phyloP scores from a whole-genome alignment of 2,113 vertebrate genomes.

The Nannobrachium achirus region DNA sequence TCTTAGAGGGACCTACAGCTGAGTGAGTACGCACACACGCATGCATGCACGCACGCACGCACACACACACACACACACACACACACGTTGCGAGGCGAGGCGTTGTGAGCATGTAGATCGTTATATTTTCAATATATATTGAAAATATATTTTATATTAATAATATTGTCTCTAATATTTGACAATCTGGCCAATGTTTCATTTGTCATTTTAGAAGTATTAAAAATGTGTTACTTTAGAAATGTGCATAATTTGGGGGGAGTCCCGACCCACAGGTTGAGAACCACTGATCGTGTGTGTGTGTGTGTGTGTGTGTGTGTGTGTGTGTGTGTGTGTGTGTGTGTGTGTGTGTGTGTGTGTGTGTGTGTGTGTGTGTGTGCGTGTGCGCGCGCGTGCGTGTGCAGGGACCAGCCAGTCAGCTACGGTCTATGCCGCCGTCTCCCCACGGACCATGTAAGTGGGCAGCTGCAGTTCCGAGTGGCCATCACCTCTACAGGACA shows the following conservation, averaged over 20 bases:
- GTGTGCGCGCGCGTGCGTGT: conserved; percentile 43
- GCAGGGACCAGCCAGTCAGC: conserved; percentile 89
- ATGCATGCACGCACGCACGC: background rate
- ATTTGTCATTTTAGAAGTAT: too few species aligned
- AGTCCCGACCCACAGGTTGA: background rate
- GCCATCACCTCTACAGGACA: conserved; percentile 91
- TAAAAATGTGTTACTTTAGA: too few species aligned
- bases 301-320: background rate
- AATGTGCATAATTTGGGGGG: background rate
- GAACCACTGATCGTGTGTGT: background rate
- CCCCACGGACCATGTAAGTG: conserved; percentile 96
- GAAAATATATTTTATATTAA: too few species aligned
- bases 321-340: conserved; percentile 1
- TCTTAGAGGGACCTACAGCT: conserved; percentile 89
- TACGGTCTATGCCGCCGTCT: conserved; percentile 93
- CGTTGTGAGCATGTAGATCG: too few species aligned
- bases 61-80: background rate
- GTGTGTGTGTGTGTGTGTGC: conserved; percentile 1
- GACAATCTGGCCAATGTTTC: too few species aligned
- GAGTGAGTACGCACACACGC: conserved; percentile 79
- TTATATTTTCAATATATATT: too few species aligned
- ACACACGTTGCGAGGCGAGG: too few species aligned
- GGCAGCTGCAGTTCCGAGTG: conserved; percentile 92
- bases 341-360: background rate
- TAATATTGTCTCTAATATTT: too few species aligned